Base-by-base conservation (phyloP, 1,140 invertebrate species). In the Augochlora pura region DNA sequence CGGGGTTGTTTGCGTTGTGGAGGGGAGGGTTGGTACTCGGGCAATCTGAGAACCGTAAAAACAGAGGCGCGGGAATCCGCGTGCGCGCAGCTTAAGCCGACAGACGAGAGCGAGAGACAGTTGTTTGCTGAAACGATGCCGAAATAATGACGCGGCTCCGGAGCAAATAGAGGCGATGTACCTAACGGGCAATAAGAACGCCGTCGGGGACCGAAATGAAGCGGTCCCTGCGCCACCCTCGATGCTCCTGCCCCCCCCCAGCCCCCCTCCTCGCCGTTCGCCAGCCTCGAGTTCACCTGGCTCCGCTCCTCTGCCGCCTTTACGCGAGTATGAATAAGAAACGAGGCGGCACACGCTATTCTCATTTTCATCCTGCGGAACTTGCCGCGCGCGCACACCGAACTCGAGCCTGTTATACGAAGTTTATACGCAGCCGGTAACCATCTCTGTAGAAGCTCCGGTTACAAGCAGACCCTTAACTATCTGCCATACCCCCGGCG, bases 271-370 rank as follows among this genome's bases (percentile, higher is more conserved):
- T n/a, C n/a, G n/a, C n/a, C n/a, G n/a, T n/a, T n/a, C n/a, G n/a
- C n/a, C 49, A 18, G 14, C 18, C 49, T 21, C 49, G 16, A 16
- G 42, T 46, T 46, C 42, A 46, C 42, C 42, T 46, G 42, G 42
- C 42, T 46, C 42, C 42, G 49, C 16, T 21, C 14, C 49, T 52
- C 14, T 21, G 49, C 49, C 42, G 6, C 73, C 46, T 75, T 80
- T 76, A 69, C 73, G 59, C 78, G 78, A 76, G 76, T 80, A 80
- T 80, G 78, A 80, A 80, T 80, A 80, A 80, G 78, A 80, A 80
- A 80, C 78, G 73, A 76, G 78, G 39, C 73, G 46, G 72, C 73
- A 54, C 78, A 42, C 49, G 73, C 78, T 76, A 76, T 76, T 80
- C 78, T 80, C 78, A 80, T 80, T 80, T 80, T 80, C 78, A 80